Base-by-base conservation (phyloP, 2,797 vertebrate species). In the Heliangelus exortis region DNA sequence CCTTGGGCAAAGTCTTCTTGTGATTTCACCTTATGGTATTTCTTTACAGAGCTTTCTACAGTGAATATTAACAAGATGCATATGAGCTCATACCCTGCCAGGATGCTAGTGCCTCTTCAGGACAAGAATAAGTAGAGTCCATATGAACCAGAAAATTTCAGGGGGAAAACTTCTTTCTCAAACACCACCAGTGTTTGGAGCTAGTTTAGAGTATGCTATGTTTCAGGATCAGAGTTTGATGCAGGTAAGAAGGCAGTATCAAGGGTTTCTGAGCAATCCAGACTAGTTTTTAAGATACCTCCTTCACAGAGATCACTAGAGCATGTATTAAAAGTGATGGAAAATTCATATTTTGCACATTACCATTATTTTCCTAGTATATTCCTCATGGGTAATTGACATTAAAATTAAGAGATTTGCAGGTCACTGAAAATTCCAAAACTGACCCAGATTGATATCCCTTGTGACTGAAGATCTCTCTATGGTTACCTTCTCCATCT, bases 61-160 rank as follows among this genome's bases (percentile, higher is more conserved):
- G 81, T 57, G 65, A 87, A 80, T 74, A 15, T 75, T 93, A 93
- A 87, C 17, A 91, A 92, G 68, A 20, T 80, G 45, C 57, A 79
- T 39, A 61, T 31, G 61, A 91, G 81, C 58, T 90, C 82, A 77
- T 58, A 58, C 39, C 22, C 54, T 79, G 67, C 26, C 69, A 87
- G 86, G 62, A 83, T 62, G 92, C 48, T 68, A 92, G 76, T 5
- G 11, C 19, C 33, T 87, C 51, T 73, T 67, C 59, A 72, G 48
- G 54, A 81, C 34, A 74, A 90, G 34, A 62, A 68, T 51, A 93
- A 90, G 41, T 50, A 95, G 85, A 92, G 91, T 65, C 57, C 57
- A 58, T 55, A 73, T 22, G 59, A 82, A 61, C 90, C 77, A 85
- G 61, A 87, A 88, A 82, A 93, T 85, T 84, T 91, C 90, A 92